These are phyloP conservation scores for Pogona vitticeps DNA, from an alignment of 2,113 vertebrate genomes.

Conservation along the genomic window DNA sequence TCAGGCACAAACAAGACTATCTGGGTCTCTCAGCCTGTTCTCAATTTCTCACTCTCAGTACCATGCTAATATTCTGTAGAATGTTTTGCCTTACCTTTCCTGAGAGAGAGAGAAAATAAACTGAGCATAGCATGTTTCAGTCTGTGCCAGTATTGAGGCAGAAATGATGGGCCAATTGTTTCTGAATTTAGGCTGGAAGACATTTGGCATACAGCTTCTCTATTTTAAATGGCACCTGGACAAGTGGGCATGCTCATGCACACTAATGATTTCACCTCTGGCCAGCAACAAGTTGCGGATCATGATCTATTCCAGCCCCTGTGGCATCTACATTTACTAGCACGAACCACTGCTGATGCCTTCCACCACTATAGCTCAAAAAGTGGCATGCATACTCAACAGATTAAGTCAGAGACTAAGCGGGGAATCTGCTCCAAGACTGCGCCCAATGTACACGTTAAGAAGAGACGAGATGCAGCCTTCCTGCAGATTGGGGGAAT, in stretches of 20 bases:
- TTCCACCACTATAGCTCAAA: neutral
- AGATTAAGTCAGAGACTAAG: neutral
- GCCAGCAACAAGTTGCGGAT: no score
- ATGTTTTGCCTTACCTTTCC: neutral
- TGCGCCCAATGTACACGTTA: neutral
- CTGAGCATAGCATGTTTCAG: neutral
- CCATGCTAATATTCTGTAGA: neutral
- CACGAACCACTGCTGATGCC: neutral
- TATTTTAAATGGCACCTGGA: neutral
- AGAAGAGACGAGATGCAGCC: neutral
- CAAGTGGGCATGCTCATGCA: neutral
- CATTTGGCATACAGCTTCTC: neutral
- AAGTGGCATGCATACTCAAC: neutral
- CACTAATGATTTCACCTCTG: no score
- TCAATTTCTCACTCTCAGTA: neutral
- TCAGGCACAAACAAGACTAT: neutral
- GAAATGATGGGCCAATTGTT: neutral
- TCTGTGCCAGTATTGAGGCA: neutral
- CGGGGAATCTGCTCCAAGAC: neutral
- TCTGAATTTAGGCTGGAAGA: neutral
- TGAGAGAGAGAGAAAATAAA: neutral
- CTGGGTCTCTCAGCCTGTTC: neutral
- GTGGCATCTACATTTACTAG: neutral
- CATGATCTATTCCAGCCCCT: neutral
- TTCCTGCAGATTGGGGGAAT: neutral